Evolutionary conservation across 1,140 invertebrate genomes (phyloP).

Genomic region (Wasmannia auropunctata): DNA sequence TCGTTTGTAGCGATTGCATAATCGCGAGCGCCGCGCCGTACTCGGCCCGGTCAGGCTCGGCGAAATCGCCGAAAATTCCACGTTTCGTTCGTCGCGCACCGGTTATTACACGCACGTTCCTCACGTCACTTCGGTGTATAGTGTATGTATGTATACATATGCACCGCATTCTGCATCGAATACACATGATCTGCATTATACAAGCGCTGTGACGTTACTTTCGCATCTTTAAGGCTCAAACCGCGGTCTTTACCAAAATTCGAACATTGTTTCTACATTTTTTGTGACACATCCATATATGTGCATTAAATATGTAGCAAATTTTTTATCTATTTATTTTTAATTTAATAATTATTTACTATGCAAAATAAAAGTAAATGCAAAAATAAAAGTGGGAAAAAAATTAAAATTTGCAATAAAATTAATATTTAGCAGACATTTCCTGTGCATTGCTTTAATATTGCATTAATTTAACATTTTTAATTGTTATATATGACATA

Average conservation of each 20-base stretch:
- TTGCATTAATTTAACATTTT: not conserved
- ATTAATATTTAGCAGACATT: not conserved
- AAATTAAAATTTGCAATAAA: not conserved
- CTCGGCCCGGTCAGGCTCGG: not conserved
- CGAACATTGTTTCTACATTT: not conserved
- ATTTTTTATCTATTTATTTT: not conserved
- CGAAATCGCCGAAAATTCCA: constrained; percentile 65
- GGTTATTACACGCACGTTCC: constrained; percentile 25
- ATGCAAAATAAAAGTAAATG: not conserved
- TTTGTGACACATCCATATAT: not conserved
- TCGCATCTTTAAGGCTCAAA: constrained; percentile 2
- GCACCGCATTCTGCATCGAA: constrained; percentile 22
- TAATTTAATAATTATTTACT: not conserved
- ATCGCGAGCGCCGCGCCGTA: not conserved
- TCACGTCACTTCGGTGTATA: not conserved
- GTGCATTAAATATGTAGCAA: not conserved
- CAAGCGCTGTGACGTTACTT: constrained; percentile 7
- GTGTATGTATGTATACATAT: not conserved
- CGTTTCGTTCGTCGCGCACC: constrained; percentile 6
- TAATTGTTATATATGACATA: not conserved
- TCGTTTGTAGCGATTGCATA: constrained; percentile 57
- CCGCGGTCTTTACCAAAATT: not conserved
- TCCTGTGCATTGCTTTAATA: not conserved
- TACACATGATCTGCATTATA: constrained; percentile 22
- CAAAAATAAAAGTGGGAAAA: not conserved